These are phyloP conservation scores for Phasia obesa DNA, from an alignment of 2,888 invertebrate species.

Conservation along the genomic window DNA sequence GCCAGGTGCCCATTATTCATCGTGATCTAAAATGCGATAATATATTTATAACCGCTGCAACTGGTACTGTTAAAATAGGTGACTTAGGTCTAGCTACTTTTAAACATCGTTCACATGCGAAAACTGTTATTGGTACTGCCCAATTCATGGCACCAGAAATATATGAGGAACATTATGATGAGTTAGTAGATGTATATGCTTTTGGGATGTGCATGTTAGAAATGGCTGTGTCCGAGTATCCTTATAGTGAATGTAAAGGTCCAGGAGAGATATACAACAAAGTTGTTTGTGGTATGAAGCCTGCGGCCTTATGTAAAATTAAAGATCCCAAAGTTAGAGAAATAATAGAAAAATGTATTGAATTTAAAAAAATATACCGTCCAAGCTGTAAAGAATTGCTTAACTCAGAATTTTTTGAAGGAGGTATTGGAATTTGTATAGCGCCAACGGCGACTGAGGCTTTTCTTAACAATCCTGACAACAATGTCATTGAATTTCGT, in stretches of 20 bases:
- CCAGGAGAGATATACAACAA: constrained; percentile 99
- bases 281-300: constrained; percentile 98
- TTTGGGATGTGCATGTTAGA: constrained; percentile 99
- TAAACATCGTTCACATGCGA: constrained; percentile 99
- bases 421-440: constrained; percentile 87
- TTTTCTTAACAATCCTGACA: constrained; percentile 85
- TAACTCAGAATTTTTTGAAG: constrained; percentile 98
- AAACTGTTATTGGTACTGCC: constrained; percentile 94
- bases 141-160: constrained; percentile 93
- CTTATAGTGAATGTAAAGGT: constrained; percentile 98
- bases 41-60: constrained; percentile 99
- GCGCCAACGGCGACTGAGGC: constrained; percentile 86
- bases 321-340: constrained; percentile 97
- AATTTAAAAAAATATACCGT: constrained; percentile 93
- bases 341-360: constrained; percentile 98
- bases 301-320: constrained; percentile 97
- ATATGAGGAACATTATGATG: constrained; percentile 99
- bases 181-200: constrained; percentile 99
- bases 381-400: constrained; percentile 96
- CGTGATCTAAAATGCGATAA: constrained; percentile 99
- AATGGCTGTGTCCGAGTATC: constrained; percentile 99
- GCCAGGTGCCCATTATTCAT: constrained; percentile 98
- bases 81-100: constrained; percentile 98
- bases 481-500: constrained; percentile 92
- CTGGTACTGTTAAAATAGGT: constrained; percentile 99